phyloP scores from a whole-genome alignment of 2,888 invertebrate species.

The Ectobius pallidus region DNA sequence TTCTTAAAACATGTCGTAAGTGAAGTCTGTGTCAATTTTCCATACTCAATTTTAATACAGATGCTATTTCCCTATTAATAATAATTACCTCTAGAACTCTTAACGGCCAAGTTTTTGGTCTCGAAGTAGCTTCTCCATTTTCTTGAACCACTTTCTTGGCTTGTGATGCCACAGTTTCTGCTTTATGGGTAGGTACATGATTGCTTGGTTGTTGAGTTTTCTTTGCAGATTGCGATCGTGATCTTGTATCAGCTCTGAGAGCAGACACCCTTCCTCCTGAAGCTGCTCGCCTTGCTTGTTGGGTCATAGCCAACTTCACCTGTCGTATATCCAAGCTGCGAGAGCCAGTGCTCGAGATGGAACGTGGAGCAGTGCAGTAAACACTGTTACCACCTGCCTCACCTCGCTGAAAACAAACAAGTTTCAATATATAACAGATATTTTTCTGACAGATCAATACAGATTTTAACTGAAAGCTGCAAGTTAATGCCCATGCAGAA shows the following conservation, averaged over 20 bases:
- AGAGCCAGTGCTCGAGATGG: constrained; percentile 45
- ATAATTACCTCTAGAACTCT: constrained; percentile 41
- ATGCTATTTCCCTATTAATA: no score
- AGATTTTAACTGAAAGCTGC: no score
- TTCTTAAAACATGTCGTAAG: no score
- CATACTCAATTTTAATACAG: no score
- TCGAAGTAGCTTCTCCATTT: constrained; percentile 29
- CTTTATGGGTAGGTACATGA: constrained; percentile 22
- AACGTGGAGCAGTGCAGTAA: constrained; percentile 36
- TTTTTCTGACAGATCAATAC: no score
- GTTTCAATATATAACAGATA: no score
- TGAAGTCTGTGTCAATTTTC: no score
- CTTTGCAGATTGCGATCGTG: constrained; percentile 42
- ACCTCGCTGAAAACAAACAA: background rate
- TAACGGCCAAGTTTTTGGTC: constrained; percentile 47
- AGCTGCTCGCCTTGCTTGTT: constrained; percentile 48
- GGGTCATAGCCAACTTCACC: constrained; percentile 55
- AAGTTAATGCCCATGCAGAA: no score
- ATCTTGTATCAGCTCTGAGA: constrained; percentile 32
- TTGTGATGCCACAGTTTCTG: constrained; percentile 23
- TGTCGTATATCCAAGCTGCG: constrained; percentile 52
- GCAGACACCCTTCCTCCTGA: constrained; percentile 34
- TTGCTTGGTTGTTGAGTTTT: constrained; percentile 42
- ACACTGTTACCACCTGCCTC: constrained; percentile 48
- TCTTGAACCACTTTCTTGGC: constrained; percentile 29